Evolutionary conservation across 2,113 vertebrate genomes (phyloP).

Genomic region (Myodes glareolus): DNA sequence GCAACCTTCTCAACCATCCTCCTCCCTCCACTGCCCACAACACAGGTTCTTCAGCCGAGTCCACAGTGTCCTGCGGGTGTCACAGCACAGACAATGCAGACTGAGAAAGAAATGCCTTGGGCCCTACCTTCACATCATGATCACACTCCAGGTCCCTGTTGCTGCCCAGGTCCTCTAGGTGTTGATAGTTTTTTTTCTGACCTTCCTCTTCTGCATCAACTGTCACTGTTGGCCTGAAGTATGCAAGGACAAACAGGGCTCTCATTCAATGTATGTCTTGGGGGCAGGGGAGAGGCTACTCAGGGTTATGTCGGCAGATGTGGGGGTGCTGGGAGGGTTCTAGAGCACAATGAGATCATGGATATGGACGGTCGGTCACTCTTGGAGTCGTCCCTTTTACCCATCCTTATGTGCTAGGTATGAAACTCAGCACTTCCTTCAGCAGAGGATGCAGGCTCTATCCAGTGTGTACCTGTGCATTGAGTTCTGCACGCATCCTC

Average conservation of each 20-base stretch:
- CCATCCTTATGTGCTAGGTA: neutral
- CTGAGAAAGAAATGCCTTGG: too few relatives aligned
- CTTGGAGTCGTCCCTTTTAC: too few relatives aligned
- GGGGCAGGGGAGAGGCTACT: neutral
- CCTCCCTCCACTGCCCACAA: neutral
- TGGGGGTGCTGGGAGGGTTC: neutral
- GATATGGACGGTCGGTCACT: too few relatives aligned
- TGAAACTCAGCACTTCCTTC: neutral
- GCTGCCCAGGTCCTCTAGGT: neutral
- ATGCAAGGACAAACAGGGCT: neutral
- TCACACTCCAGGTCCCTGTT: neutral
- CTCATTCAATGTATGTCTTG: neutral
- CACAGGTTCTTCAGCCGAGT: neutral
- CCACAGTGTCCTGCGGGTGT: neutral
- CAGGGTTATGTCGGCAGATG: neutral
- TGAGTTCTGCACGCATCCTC: neutral
- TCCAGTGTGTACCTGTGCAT: neutral
- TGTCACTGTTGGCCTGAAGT: neutral
- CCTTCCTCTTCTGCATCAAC: neutral
- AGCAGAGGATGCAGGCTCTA: too few relatives aligned
- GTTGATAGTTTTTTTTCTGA: neutral
- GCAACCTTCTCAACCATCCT: too few relatives aligned
- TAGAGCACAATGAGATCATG: neutral
- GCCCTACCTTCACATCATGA: too few relatives aligned
- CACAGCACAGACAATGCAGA: neutral